Evolutionary conservation across 2,797 vertebrate genomes (phyloP), one percentile per base, ranked within the genome.

Genomic region (Dermochelys coriacea): DNA sequence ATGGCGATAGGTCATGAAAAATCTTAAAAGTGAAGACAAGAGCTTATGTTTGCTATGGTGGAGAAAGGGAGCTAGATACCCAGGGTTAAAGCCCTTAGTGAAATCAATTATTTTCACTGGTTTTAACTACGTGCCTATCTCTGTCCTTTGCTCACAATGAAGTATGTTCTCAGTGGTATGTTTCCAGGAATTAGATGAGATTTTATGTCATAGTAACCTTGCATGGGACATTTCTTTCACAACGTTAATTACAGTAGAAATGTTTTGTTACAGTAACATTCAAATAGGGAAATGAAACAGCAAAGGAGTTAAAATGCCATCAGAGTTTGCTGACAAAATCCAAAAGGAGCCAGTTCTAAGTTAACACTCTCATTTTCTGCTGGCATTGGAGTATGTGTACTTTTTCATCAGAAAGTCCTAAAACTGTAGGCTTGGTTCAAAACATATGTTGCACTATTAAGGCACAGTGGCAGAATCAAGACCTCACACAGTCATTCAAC

Each of bases 331-430:
- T 93, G 21, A n/a, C 8, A n/a, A 87, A 6, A 12, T 23, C 10
- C 86, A 47, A 16, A 45, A 91, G 71, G 1, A 91, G 88, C 90
- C 89, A 77, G 59, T 90, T 94, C 57, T 86, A 51, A 78, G 96
- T 91, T 51, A 64, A 77, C 29, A 83, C 8, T 85, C 18, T 81
- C 27, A 81, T 71, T 85, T 94, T 93, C 74, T 94, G 0, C n/a
- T 93, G 82, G 10, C 50, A 94, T 31, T 96, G 84, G 78, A 93
- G 74, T 55, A 37, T 7, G 34, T 34, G 31, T 92, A 54, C 9
- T 84, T 8, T 16, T 75, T 23, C 2, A 0, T 94, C 50, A 84
- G 61, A 27, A 92, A 49, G 29, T 84, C 88, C 64, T 75, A 91
- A 92, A 94, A 83, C 37, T 91, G 27, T 47, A 83, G 29, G 41